Evolutionary conservation across 2,888 invertebrate species (phyloP).

Genomic region (Drosophila bunnanda): DNA sequence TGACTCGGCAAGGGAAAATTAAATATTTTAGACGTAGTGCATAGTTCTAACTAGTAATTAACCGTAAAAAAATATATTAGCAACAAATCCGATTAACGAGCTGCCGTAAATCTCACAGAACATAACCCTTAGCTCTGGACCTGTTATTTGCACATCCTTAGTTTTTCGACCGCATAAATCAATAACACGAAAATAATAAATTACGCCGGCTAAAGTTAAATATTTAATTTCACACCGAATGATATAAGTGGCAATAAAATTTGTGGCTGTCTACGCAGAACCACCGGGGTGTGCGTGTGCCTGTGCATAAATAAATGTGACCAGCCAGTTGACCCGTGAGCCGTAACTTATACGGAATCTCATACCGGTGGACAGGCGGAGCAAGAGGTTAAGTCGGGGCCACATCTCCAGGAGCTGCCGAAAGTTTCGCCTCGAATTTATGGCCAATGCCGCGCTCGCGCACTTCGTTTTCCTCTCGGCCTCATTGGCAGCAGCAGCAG

Average conservation of each 20-base stretch:
- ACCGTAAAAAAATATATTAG: neutral
- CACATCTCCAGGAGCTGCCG: constrained; percentile 24
- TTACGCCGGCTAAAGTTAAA: constrained; percentile 53
- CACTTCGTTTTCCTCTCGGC: constrained; percentile 69
- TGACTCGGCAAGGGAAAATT: constrained; percentile 19
- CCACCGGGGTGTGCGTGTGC: neutral
- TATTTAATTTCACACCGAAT: constrained; percentile 68
- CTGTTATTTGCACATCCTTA: constrained; percentile 10
- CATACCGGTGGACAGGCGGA: no score
- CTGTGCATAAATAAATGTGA: constrained; percentile 51
- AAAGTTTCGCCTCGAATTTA: constrained; percentile 42
- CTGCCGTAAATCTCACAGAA: constrained; percentile 23
- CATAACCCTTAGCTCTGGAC: neutral
- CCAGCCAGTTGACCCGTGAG: constrained; percentile 43
- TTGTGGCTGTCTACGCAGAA: constrained; percentile 39
- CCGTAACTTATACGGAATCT: constrained; percentile 30
- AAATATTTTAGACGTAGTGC: constrained; percentile 32
- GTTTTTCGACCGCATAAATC: constrained; percentile 56
- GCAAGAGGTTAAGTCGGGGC: neutral
- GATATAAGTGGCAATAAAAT: constrained; percentile 68
- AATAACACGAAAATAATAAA: constrained; percentile 54
- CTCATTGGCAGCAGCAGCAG: constrained; percentile 47
- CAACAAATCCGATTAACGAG: neutral
- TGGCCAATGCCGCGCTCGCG: constrained; percentile 66
- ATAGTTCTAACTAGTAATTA: constrained; percentile 30